Evolutionary conservation across 2,113 vertebrate species (phyloP), one percentile per base, ranked within the genome.

Genomic region (Zosterops hypoxanthus): DNA sequence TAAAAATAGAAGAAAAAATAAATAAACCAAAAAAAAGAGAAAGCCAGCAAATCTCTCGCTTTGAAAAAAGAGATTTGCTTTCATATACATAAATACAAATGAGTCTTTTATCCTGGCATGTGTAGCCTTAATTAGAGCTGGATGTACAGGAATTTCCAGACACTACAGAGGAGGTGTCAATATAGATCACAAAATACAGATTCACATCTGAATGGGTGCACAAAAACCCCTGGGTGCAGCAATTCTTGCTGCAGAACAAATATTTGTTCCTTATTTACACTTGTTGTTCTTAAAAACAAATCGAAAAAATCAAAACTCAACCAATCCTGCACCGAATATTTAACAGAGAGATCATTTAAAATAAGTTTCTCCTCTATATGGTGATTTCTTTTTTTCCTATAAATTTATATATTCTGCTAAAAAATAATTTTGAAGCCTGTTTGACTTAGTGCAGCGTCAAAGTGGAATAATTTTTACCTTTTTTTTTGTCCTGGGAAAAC

Each of bases 1-100:
- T 88, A 89, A 92, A 97, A 95, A 86, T 76, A 94, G 91, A 81
- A 82, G 79, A 22, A 86, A 93, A 93, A 92, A 80, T 23, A 93
- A 95, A 95, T 39, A 94, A 94, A 95, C 16, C 7, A 28, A 59
- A 41, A 88, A 25, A 86, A 88, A 70, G 1, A 91, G 59, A 46
- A 82, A 96, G n/a, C 23, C 83, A 71, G 60, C 17, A 75, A 80
- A 64, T 63, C 49, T 24, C 65, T 41, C 4, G 34, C 91, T 94
- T 83, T 95, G 87, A 94, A 93, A 96, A 12, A 24, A 77, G 34
- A 90, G 52, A 46, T 92, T 86, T 6, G 11, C 88, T 94, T 96
- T 96, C 82, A 86, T 60, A 92, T 7, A 70, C 26, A 36, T 36
- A 95, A 91, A 91, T 41, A 85, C 75, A 94, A 95, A 94, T 92